Evolutionary conservation across 2,888 invertebrate genomes (phyloP).

Genomic region (Sepioteuthis lessoniana): DNA sequence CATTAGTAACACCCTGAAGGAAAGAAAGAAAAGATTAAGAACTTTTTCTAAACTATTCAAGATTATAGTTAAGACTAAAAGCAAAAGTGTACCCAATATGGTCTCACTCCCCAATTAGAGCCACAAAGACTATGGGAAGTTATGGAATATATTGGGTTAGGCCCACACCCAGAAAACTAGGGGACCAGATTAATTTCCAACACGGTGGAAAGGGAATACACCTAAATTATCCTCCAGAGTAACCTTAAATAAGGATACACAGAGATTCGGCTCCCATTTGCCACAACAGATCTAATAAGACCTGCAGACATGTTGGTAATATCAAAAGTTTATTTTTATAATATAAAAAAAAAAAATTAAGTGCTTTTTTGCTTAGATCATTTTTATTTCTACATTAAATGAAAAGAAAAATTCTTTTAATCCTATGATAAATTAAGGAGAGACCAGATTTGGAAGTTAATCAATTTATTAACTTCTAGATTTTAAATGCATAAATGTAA

Average conservation of each 20-base stretch:
- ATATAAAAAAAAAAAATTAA: too few relatives aligned
- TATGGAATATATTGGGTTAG: conserved; percentile 40
- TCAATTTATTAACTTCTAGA: too few relatives aligned
- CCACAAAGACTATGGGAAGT: conserved; percentile 36
- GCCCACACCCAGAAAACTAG: not conserved
- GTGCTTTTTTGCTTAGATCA: too few relatives aligned
- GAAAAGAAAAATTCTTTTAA: too few relatives aligned
- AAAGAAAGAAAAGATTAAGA: conserved; percentile 38
- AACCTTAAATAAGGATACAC: not conserved
- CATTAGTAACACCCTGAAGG: conserved; percentile 88
- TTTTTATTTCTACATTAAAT: too few relatives aligned
- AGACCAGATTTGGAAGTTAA: too few relatives aligned
- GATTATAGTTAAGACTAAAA: not conserved
- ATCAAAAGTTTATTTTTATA: too few relatives aligned
- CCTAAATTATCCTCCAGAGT: not conserved
- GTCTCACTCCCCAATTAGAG: conserved; percentile 40
- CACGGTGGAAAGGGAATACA: conserved; percentile 45
- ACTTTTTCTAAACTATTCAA: not conserved
- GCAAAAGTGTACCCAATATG: conserved; percentile 36
- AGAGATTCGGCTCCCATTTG: not conserved
- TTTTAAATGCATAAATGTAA: too few relatives aligned
- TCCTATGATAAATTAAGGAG: too few relatives aligned
- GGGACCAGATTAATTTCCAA: not conserved
- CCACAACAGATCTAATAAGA: not conserved
- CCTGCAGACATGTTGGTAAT: not conserved